Evolutionary conservation across 2,113 vertebrate species (phyloP).

Genomic region (Carlito syrichta): DNA sequence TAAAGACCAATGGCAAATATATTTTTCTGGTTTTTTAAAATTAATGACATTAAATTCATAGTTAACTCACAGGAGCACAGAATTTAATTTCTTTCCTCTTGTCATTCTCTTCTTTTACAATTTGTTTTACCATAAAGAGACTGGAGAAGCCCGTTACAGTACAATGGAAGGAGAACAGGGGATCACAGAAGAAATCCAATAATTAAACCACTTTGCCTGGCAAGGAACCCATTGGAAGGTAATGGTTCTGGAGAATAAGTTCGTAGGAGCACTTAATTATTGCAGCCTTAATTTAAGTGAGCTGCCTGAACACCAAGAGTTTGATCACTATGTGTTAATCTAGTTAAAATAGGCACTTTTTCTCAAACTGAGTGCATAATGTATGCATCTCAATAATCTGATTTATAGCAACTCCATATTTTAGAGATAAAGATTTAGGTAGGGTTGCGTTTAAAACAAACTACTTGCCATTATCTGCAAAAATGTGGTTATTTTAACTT

Average conservation of each 20-base stretch:
- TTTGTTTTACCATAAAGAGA: slow-evolving; percentile 34
- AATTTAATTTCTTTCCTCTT: slow-evolving; percentile 25
- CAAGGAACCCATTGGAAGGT: slow-evolving; percentile 19
- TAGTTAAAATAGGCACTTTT: slow-evolving; percentile 42
- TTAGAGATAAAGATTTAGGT: slow-evolving; percentile 55
- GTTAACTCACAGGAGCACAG: not conserved
- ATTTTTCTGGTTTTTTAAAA: not conserved
- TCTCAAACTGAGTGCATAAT: slow-evolving; percentile 8
- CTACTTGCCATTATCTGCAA: slow-evolving; percentile 31
- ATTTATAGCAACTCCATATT: slow-evolving; percentile 39
- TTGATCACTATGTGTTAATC: slow-evolving; percentile 53
- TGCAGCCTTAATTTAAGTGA: slow-evolving; percentile 10
- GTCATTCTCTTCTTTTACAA: slow-evolving; percentile 26
- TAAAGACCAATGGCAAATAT: not conserved
- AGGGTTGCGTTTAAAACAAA: slow-evolving; percentile 49
- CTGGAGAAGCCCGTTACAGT: slow-evolving; percentile 27
- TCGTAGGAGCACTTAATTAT: slow-evolving; percentile 18
- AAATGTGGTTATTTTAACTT: slow-evolving; percentile 30
- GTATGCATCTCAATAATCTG: slow-evolving; percentile 18
- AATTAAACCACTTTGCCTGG: slow-evolving; percentile 30
- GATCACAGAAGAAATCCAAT: slow-evolving; percentile 16
- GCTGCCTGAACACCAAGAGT: not conserved
- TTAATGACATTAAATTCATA: not conserved
- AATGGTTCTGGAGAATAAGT: not conserved
- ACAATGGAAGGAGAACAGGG: not conserved